These are phyloP conservation scores for Philereme vetulata DNA, from an alignment of 2,888 invertebrate genomes.

Conservation along the genomic window DNA sequence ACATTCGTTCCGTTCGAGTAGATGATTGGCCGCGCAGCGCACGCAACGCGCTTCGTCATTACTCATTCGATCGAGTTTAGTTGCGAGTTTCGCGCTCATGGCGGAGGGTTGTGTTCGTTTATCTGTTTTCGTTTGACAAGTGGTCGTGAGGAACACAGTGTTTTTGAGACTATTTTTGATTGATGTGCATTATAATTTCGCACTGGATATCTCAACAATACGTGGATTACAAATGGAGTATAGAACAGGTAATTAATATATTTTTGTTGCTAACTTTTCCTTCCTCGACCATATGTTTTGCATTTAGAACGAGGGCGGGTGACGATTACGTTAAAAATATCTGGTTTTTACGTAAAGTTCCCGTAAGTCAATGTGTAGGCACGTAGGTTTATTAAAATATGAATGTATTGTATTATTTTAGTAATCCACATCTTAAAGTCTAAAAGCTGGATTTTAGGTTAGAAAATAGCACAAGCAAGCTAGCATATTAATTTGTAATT, in stretches of 20 bases:
- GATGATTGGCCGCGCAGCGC: background rate
- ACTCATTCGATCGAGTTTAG: constrained; percentile 41
- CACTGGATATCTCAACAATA: constrained; percentile 42
- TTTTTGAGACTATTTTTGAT: constrained; percentile 45
- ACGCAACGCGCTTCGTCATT: background rate
- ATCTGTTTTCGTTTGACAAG: constrained; percentile 52
- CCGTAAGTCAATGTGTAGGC: too few species aligned
- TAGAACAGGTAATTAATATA: constrained; percentile 61
- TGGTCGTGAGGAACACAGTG: constrained; percentile 57
- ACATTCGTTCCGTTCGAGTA: background rate
- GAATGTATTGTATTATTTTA: too few species aligned
- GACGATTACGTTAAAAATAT: constrained; percentile 41
- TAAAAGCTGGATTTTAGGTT: constrained; percentile 1
- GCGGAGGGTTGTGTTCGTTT: constrained; percentile 57
- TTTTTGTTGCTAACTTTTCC: constrained; percentile 62
- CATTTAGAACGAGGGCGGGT: constrained; percentile 56
- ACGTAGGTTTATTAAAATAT: too few species aligned
- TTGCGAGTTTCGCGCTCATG: constrained; percentile 73
- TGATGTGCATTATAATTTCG: constrained; percentile 54
- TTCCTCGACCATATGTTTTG: constrained; percentile 63
- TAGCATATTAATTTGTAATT: too few species aligned
- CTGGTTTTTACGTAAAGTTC: background rate
- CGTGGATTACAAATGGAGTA: constrained; percentile 67
- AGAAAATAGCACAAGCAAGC: background rate
- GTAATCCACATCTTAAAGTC: too few species aligned